Conservation (phyloP, 2,797 vertebrate species). For the Schizopygopsis pylzovi region DNA sequence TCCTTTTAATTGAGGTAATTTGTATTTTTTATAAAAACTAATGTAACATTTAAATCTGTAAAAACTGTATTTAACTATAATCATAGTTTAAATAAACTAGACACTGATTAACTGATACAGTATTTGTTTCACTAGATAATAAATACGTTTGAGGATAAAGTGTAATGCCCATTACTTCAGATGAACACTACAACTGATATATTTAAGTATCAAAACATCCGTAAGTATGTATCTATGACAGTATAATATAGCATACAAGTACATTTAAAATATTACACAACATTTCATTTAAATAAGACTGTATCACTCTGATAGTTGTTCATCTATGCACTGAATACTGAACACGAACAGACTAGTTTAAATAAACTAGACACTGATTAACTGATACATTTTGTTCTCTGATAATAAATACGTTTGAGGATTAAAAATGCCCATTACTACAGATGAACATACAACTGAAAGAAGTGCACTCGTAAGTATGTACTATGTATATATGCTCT, state of each 20-base stretch:
- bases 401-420: neutral
- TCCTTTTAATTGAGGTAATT: neutral
- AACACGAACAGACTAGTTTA: too few species aligned
- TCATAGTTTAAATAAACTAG: too few species aligned
- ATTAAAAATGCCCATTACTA: neutral
- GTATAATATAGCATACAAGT: too few species aligned
- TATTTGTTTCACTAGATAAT: neutral
- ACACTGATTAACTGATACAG: too few species aligned
- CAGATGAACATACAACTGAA: slow-evolving; percentile 11
- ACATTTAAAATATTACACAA: too few species aligned
- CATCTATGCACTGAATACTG: too few species aligned
- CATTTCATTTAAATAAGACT: too few species aligned
- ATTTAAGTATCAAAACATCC: too few species aligned
- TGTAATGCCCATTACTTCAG: neutral
- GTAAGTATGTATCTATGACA: too few species aligned
- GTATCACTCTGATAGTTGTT: too few species aligned
- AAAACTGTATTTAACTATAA: too few species aligned
- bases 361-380: slow-evolving; percentile 8
- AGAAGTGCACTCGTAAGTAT: neutral
- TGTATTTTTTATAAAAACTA: neutral
- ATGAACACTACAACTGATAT: slow-evolving; percentile 9
- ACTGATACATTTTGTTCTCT: neutral
- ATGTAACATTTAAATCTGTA: neutral
- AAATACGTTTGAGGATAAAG: neutral
- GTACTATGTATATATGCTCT: neutral